phyloP scores from a whole-genome alignment of 1,140 invertebrate species.

The Apolygus lucorum region DNA sequence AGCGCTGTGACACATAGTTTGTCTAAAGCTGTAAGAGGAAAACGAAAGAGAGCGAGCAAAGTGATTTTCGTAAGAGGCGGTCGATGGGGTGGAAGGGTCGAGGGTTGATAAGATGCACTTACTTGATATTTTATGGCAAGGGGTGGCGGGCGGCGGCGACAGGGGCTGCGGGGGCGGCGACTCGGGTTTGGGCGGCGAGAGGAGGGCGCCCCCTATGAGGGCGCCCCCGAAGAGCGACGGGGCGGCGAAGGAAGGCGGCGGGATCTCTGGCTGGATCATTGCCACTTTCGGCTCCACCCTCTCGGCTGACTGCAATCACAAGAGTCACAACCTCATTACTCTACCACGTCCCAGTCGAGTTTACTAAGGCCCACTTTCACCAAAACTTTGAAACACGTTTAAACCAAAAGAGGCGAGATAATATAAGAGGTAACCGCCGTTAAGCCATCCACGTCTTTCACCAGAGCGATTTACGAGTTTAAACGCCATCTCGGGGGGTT shows the following conservation, averaged over 20 bases:
- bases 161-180: slow-evolving; percentile 18
- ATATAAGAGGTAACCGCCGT: too few relatives aligned
- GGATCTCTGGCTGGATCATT: neutral
- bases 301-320: neutral
- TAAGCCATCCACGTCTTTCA: too few relatives aligned
- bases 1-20: too few relatives aligned
- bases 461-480: too few relatives aligned
- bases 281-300: neutral
- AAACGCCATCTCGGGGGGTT: too few relatives aligned
- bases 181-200: slow-evolving; percentile 11
- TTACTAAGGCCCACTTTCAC: too few relatives aligned
- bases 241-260: too few relatives aligned
- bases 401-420: too few relatives aligned
- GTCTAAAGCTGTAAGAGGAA: neutral
- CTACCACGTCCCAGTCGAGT: too few relatives aligned
- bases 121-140: slow-evolving; percentile 24
- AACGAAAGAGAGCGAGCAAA: neutral
- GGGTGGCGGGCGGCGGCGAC: slow-evolving; percentile 25
- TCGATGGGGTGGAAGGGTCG: neutral
- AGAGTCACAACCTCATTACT: too few relatives aligned
- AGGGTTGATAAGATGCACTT: slow-evolving; percentile 7
- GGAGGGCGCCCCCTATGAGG: neutral
- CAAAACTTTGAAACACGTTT: too few relatives aligned
- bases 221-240: too few relatives aligned
- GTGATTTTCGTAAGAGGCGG: neutral